Conservation (phyloP, 2,797 vertebrate species). For the Schizothorax lantsangensis region DNA sequence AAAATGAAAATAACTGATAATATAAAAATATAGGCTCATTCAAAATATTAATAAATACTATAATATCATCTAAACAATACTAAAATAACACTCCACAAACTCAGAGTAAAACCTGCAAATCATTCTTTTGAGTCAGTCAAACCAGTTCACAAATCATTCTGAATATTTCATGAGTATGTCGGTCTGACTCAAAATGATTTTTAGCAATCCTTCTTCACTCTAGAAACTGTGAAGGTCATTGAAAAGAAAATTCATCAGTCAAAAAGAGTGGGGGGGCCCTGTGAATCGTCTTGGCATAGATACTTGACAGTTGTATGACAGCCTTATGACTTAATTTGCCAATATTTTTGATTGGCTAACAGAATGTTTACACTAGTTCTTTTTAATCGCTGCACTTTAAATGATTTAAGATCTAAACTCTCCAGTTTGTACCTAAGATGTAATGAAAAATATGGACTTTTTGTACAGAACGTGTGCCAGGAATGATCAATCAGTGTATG, state of each 20-base stretch:
- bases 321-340: background rate
- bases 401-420: background rate
- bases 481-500: conserved; percentile 8
- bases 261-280: background rate
- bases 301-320: background rate
- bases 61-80: background rate
- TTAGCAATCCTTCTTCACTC: background rate
- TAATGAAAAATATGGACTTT: background rate
- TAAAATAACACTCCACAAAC: background rate
- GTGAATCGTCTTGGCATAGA: background rate
- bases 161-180: background rate
- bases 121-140: background rate
- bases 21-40: background rate
- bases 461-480: background rate
- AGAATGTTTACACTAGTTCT: background rate
- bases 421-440: background rate
- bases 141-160: background rate
- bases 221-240: background rate
- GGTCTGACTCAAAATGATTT: background rate
- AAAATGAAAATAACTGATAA: background rate
- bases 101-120: background rate
- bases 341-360: conserved; percentile 3
- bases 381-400: background rate
- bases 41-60: background rate
- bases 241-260: background rate